phyloP scores from a whole-genome alignment of 2,888 invertebrate genomes.

The Macroteleia sp. region DNA sequence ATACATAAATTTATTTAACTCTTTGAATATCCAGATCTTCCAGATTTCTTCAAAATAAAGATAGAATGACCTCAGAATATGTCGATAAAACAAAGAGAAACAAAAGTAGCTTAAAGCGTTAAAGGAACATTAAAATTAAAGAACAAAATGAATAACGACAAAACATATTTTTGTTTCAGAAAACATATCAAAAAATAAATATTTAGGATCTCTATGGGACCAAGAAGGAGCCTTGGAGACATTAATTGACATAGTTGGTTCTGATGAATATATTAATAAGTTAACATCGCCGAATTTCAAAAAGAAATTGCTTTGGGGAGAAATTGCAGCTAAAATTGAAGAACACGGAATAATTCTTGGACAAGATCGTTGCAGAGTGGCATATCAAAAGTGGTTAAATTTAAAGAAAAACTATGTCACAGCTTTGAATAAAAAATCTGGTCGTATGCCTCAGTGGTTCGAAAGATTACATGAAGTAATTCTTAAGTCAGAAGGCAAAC shows the following conservation, averaged over 20 bases:
- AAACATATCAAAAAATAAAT: too few relatives aligned
- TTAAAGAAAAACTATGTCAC: slow-evolving; percentile 59
- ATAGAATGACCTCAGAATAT: too few relatives aligned
- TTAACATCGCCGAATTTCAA: slow-evolving; percentile 55
- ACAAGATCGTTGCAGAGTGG: slow-evolving; percentile 47
- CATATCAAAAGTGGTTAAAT: slow-evolving; percentile 59
- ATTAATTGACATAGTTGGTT: slow-evolving; percentile 52
- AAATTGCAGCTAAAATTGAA: slow-evolving; percentile 49
- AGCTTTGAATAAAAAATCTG: slow-evolving; percentile 38
- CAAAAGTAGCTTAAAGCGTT: too few relatives aligned
- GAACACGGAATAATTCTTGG: slow-evolving; percentile 40
- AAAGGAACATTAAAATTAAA: too few relatives aligned
- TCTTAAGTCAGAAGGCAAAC: slow-evolving; percentile 39
- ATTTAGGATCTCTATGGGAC: slow-evolving; percentile 49
- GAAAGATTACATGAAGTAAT: slow-evolving; percentile 44
- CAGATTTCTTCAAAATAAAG: too few relatives aligned
- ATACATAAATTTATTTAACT: too few relatives aligned
- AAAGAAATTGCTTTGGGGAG: slow-evolving; percentile 56
- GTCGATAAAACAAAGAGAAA: too few relatives aligned
- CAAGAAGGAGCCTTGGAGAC: slow-evolving; percentile 56
- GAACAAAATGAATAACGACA: too few relatives aligned
- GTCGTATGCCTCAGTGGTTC: slow-evolving; percentile 52
- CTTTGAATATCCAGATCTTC: too few relatives aligned
- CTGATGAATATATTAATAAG: slow-evolving; percentile 46
- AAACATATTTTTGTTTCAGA: too few relatives aligned